These are phyloP conservation scores for Sicus ferrugineus DNA, from an alignment of 2,888 invertebrate genomes.

Conservation along the genomic window DNA sequence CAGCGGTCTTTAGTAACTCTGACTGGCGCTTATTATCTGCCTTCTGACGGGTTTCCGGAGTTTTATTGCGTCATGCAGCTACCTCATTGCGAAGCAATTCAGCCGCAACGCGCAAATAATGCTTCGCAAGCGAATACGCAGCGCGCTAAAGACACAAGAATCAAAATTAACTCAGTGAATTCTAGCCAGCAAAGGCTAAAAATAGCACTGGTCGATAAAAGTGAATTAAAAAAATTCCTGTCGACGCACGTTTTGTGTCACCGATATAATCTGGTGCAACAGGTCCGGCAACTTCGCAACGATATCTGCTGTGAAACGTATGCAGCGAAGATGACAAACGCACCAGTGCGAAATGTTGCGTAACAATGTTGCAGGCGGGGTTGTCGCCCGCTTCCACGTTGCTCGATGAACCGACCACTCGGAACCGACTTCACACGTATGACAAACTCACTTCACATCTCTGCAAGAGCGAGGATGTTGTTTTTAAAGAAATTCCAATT, in stretches of 20 bases:
- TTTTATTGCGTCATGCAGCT: constrained; percentile 5
- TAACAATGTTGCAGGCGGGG: constrained; percentile 15
- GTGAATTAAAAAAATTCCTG: background rate
- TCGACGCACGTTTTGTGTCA: background rate
- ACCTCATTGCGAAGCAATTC: constrained; percentile 10
- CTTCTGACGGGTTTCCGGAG: background rate
- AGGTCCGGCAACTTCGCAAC: constrained; percentile 6
- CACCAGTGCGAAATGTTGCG: background rate
- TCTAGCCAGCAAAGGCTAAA: background rate
- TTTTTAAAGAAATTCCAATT: too few species aligned
- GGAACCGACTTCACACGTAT: too few species aligned
- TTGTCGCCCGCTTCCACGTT: too few species aligned
- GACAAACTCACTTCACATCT: too few species aligned
- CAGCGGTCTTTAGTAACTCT: too few species aligned
- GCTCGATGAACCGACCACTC: too few species aligned
- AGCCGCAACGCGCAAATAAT: background rate
- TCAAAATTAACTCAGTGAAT: constrained; percentile 1
- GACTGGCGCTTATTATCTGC: background rate
- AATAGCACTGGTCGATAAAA: constrained; percentile 1
- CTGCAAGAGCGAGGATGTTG: too few species aligned
- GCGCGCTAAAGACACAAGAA: background rate
- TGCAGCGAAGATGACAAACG: background rate
- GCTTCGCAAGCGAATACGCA: background rate
- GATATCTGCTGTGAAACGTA: background rate
- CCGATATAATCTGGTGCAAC: constrained; percentile 17